Evolutionary conservation across 2,888 invertebrate species (phyloP), one percentile per base, ranked within the genome.

Genomic region (Cyclophora punctaria): DNA sequence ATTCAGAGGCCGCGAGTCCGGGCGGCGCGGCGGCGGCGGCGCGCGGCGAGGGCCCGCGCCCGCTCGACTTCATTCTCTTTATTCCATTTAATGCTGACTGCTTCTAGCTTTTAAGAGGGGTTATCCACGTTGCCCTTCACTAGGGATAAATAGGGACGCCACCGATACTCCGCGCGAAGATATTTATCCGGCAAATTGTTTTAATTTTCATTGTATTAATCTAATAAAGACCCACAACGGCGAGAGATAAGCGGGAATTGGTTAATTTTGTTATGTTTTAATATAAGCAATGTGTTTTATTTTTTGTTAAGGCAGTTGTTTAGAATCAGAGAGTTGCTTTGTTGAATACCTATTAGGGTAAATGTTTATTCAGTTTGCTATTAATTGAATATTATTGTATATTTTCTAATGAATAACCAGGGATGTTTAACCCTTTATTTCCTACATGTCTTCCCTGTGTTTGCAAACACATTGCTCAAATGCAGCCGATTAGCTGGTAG

Each of bases 151-250:
- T 79, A 83, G 83, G 85, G 85, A 83, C 73, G 83, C 83, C 83
- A 83, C 82, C 82, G 85, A 87, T 86, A 85, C 81, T 81, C 70
- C 63, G 80, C 75, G 78, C 77, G 77, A 82, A 86, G 88, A 88
- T 87, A 89, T 88, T 88, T 87, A 89, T 86, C 88, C 86, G 86
- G 88, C 88, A 89, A 89, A 89, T 89, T 88, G 88, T 88, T 89
- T 88, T 87, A 88, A 89, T 88, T 89, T 88, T 87, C 86, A 87
- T 87, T 86, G 86, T 83, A 85, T 85, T 85, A 80, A 86, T 83
- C 77, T 83, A 85, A 85, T 87, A 86, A 85, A 83, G 76, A 72
- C 79, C 86, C 83, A 78, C 84, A 83, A 83, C 75, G 75, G 70
- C 67, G 73, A 68, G 70, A 78, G 86, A 87, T 87, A 86, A 84